Conservation (phyloP, 2,888 invertebrate genomes). For the Metopia argyrocephala region DNA sequence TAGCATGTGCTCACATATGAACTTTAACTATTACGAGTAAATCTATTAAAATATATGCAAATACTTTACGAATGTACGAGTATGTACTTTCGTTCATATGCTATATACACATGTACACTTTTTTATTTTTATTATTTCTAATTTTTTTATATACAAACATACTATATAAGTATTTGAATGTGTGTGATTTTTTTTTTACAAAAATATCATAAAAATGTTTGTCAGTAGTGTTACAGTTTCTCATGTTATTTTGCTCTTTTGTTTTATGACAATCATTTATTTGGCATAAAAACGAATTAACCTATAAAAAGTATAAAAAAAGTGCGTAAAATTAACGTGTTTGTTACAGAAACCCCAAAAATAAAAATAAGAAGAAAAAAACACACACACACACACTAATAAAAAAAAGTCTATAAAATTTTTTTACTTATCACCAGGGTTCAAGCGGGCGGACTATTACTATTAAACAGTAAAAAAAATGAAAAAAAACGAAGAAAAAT, state of each 20-base stretch:
- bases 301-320: constrained; percentile 72
- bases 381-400: background rate
- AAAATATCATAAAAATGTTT: constrained; percentile 20
- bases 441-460: constrained; percentile 61
- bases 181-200: background rate
- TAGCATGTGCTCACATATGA: background rate
- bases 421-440: constrained; percentile 40
- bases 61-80: too few species aligned
- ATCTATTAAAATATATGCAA: too few species aligned
- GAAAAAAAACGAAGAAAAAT: background rate
- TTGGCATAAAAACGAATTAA: constrained; percentile 76
- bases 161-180: too few species aligned
- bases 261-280: constrained; percentile 71
- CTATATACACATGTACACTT: background rate
- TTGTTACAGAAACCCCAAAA: constrained; percentile 36
- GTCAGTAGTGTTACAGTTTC: constrained; percentile 41
- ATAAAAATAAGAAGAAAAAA: constrained; percentile 11
- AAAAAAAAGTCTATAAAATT: constrained; percentile 16
- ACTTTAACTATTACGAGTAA: background rate
- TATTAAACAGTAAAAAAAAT: constrained; percentile 47
- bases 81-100: too few species aligned
- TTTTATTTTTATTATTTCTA: background rate
- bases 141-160: too few species aligned
- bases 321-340: constrained; percentile 66
- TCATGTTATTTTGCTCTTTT: constrained; percentile 57